Conservation (phyloP, 2,888 invertebrate genomes). For the Andrena trimmerana region DNA sequence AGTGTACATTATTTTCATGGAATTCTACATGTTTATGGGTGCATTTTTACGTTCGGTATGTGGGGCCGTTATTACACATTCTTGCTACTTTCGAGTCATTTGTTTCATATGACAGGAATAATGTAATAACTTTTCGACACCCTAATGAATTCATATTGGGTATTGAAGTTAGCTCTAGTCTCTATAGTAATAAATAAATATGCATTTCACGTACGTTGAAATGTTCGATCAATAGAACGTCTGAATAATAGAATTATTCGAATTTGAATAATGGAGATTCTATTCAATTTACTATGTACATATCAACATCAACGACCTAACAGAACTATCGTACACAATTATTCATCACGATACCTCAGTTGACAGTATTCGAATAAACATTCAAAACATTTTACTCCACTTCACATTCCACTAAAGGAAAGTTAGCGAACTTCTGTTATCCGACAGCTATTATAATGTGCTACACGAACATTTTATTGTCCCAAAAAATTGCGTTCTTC, state of each 20-base stretch:
- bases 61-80: too few species aligned
- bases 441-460: too few species aligned
- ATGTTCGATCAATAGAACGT: conserved; percentile 8
- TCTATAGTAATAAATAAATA: neutral
- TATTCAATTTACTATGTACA: neutral
- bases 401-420: too few species aligned
- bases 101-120: neutral
- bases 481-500: too few species aligned
- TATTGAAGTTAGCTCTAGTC: neutral
- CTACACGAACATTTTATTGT: too few species aligned
- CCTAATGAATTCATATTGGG: neutral
- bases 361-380: too few species aligned
- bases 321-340: neutral
- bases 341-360: neutral
- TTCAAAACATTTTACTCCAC: too few species aligned
- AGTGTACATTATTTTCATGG: too few species aligned
- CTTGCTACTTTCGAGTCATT: neutral
- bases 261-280: neutral
- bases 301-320: neutral
- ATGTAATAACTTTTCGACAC: neutral
- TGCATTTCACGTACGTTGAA: neutral
- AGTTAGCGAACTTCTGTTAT: too few species aligned
- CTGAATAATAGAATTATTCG: neutral
- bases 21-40: too few species aligned
- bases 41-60: too few species aligned